Percentiles rank a stretch among this genome's conserved stretches.
phyloP scores from a whole-genome alignment of 2,888 invertebrate species.

The Thumatha senex region DNA sequence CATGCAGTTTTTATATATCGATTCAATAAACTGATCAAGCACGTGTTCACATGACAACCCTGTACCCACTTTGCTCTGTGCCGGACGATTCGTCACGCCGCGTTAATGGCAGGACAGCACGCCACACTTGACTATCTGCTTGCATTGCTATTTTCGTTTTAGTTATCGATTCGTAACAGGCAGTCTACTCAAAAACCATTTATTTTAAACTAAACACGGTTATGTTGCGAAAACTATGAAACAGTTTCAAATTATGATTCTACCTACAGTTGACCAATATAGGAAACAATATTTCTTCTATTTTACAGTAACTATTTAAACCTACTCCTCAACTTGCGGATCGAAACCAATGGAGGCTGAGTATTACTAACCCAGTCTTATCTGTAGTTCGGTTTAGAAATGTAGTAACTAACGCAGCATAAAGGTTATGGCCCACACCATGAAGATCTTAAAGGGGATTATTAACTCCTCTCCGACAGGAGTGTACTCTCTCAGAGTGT shows the following conservation, averaged over 20 bases:
- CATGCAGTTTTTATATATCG: too few species aligned
- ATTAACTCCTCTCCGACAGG: too few species aligned
- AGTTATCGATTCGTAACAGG: conserved; percentile 54
- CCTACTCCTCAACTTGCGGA: too few species aligned
- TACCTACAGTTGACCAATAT: not conserved
- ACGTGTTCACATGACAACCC: conserved; percentile 21
- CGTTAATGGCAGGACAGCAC: conserved; percentile 78
- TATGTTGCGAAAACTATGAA: conserved; percentile 12
- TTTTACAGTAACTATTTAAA: not conserved
- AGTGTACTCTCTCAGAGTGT: too few species aligned
- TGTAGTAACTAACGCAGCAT: too few species aligned
- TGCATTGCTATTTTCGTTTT: conserved; percentile 56
- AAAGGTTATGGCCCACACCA: too few species aligned
- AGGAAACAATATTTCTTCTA: not conserved
- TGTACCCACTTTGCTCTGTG: conserved; percentile 39
- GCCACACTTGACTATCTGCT: conserved; percentile 77
- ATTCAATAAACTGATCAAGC: not conserved
- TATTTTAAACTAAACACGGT: conserved; percentile 17
- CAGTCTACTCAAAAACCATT: conserved; percentile 34
- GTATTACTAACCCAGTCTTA: too few species aligned
- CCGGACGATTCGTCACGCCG: conserved; percentile 80
- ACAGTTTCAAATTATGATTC: not conserved
- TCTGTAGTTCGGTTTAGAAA: too few species aligned
- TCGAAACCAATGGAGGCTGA: too few species aligned
- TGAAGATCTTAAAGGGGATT: too few species aligned